phyloP scores from a whole-genome alignment of 2,888 invertebrate genomes.

The Eupithecia centaureata region DNA sequence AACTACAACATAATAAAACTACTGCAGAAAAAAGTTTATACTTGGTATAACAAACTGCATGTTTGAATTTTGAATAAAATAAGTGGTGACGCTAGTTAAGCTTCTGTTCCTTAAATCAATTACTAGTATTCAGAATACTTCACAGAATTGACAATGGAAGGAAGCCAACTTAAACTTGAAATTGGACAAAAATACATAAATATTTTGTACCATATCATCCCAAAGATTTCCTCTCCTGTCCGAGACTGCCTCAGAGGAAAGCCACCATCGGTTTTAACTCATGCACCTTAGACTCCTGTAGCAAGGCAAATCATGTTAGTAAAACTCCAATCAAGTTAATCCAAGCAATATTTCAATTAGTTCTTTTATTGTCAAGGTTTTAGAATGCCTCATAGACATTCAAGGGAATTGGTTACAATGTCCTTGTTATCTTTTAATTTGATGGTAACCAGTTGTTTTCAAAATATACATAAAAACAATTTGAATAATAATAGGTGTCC shows the following conservation, averaged over 20 bases:
- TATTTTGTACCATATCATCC: conserved; percentile 80
- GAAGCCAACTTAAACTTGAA: conserved; percentile 41
- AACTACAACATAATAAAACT: too few relatives aligned
- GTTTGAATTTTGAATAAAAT: too few relatives aligned
- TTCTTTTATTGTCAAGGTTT: conserved; percentile 25
- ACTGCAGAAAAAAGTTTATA: too few relatives aligned
- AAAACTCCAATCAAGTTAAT: conserved; percentile 43
- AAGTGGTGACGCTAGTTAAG: too few relatives aligned
- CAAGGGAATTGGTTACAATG: conserved; percentile 20
- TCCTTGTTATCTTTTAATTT: conserved; percentile 10
- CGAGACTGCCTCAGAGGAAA: conserved; percentile 39
- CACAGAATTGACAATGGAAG: conserved; percentile 2
- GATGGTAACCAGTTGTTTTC: neutral
- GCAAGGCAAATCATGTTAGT: conserved; percentile 78
- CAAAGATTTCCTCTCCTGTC: conserved; percentile 68
- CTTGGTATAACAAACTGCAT: too few relatives aligned
- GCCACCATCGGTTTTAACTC: conserved; percentile 54
- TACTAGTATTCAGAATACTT: neutral
- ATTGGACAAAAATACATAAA: conserved; percentile 50
- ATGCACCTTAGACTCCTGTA: conserved; percentile 81
- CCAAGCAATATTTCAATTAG: conserved; percentile 49
- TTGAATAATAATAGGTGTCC: neutral
- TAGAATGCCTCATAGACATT: conserved; percentile 25
- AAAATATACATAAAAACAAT: neutral
- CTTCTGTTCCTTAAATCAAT: too few relatives aligned